Percentiles rank a stretch among this genome's conserved stretches.
Conservation (phyloP, 2,888 invertebrate genomes). For the Itoplectis maculator region DNA sequence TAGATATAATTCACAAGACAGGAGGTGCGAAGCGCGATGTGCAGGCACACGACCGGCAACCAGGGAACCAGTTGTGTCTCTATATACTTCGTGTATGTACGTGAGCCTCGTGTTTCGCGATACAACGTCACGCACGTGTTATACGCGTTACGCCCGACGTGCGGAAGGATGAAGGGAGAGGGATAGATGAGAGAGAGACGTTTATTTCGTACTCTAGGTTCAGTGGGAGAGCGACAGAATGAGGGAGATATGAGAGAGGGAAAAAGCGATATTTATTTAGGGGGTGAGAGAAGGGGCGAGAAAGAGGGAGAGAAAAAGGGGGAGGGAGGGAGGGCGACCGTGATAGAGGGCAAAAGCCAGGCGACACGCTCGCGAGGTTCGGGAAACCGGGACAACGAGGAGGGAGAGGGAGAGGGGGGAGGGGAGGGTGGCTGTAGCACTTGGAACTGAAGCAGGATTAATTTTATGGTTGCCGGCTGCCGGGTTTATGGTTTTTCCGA, state of each 20-base stretch:
- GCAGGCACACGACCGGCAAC: not conserved
- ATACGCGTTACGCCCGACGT: slow-evolving; percentile 61
- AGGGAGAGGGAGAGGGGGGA: slow-evolving; percentile 47
- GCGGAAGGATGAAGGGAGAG: slow-evolving; percentile 44
- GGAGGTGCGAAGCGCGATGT: not conserved
- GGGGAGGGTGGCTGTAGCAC: slow-evolving; percentile 33
- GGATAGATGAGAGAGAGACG: slow-evolving; percentile 38
- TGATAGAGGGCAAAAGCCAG: too few relatives aligned
- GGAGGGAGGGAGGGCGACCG: too few relatives aligned
- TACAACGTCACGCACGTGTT: slow-evolving; percentile 41
- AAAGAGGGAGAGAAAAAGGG: slow-evolving; percentile 48
- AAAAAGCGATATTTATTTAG: too few relatives aligned
- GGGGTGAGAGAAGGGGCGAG: too few relatives aligned
- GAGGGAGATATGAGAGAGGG: too few relatives aligned
- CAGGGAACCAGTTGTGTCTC: too few relatives aligned
- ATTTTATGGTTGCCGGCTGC: slow-evolving; percentile 66
- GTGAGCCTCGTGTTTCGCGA: not conserved
- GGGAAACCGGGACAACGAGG: slow-evolving; percentile 19
- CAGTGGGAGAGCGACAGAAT: slow-evolving; percentile 48
- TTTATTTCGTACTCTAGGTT: too few relatives aligned
- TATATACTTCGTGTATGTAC: not conserved
- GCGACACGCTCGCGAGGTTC: too few relatives aligned
- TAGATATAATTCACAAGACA: slow-evolving; percentile 8
- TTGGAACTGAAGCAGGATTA: slow-evolving; percentile 60
- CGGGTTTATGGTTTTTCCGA: slow-evolving; percentile 71